phyloP scores from a whole-genome alignment of 1,140 invertebrate genomes.

The Mycetomoellerius zeteki region DNA sequence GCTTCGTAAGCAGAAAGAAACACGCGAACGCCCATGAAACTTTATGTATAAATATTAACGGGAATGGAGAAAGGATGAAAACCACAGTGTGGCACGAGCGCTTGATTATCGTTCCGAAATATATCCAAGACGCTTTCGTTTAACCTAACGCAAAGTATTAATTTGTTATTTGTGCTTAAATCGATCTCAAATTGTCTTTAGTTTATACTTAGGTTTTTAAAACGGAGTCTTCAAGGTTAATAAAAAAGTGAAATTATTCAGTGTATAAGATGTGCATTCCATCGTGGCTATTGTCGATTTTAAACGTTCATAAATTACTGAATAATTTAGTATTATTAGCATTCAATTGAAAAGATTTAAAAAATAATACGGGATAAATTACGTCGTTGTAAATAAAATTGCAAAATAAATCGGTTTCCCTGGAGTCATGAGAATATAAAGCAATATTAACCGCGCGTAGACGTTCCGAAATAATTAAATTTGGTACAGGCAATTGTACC shows the following conservation, averaged over 20 bases:
- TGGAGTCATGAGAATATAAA: not conserved
- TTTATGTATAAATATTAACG: slow-evolving; percentile 64
- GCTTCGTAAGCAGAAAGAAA: slow-evolving; percentile 63
- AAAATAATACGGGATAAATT: not conserved
- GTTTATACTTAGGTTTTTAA: not conserved
- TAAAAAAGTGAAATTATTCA: not conserved
- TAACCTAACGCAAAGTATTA: not conserved
- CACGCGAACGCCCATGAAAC: slow-evolving; percentile 67
- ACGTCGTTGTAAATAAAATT: slow-evolving; percentile 1
- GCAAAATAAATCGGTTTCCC: not conserved
- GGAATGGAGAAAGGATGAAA: not conserved
- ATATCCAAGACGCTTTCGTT: not conserved
- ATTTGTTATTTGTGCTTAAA: not conserved
- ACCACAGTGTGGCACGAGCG: slow-evolving; percentile 11
- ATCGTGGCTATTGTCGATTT: not conserved
- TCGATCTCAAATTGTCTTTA: not conserved
- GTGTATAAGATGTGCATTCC: not conserved
- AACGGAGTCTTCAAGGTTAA: not conserved
- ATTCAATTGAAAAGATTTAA: not conserved
- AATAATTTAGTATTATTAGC: not conserved
- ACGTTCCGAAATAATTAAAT: slow-evolving; percentile 43
- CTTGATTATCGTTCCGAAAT: slow-evolving; percentile 47
- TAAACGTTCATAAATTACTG: not conserved
- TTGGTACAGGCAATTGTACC: not conserved
- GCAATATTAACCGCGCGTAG: slow-evolving; percentile 1